A percentile compares a stretch with the other conserved stretches of the same genome.
Conservation (phyloP, 2,888 invertebrate species). For the Netelia virgata region DNA sequence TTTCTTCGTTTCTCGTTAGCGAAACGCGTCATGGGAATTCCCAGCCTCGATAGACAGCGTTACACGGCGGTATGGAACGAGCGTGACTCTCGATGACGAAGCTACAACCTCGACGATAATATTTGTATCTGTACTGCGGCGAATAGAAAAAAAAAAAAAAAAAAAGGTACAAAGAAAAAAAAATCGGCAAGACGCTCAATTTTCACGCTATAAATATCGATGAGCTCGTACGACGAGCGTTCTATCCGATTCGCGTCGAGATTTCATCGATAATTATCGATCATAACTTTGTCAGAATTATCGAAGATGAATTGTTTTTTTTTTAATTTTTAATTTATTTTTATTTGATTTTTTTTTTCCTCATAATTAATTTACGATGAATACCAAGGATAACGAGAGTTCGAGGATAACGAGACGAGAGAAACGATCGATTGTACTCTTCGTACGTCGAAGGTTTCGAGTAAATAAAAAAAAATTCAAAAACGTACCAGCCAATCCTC, state of each 20-base stretch:
- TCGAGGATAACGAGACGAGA: conserved; percentile 2
- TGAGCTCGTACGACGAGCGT: not conserved
- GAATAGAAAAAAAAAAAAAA: no score
- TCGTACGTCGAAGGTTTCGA: no score
- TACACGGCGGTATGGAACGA: not conserved
- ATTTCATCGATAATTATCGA: not conserved
- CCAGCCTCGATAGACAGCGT: conserved; percentile 23
- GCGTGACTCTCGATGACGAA: conserved; percentile 9
- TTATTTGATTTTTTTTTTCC: not conserved
- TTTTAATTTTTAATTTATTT: not conserved
- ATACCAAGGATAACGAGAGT: not conserved
- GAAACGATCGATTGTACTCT: conserved; percentile 9
- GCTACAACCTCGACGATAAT: conserved; percentile 10
- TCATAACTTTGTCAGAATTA: no score
- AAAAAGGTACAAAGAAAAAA: conserved; percentile 1
- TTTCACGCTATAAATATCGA: not conserved
- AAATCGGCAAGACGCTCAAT: not conserved
- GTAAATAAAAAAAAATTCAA: not conserved
- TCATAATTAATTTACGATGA: no score
- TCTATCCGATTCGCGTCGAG: no score
- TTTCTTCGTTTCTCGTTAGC: no score
- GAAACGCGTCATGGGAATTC: conserved; percentile 42
- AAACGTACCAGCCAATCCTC: conserved; percentile 44
- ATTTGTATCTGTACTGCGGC: not conserved
- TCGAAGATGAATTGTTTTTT: not conserved